Conservation (phyloP, 1,140 invertebrate genomes). For the Drosophila rufa region DNA sequence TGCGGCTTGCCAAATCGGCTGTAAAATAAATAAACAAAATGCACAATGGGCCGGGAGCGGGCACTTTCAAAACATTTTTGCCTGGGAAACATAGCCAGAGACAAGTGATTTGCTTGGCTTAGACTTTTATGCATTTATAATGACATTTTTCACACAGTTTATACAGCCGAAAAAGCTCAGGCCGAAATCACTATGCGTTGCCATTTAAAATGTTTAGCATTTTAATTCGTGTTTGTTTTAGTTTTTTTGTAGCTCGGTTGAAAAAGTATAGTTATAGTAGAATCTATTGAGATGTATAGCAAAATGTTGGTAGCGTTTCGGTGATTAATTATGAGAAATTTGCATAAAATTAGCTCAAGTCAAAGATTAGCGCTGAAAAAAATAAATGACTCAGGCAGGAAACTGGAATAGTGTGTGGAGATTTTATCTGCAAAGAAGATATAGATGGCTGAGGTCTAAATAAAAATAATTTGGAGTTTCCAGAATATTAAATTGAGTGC, state of each 20-base stretch:
- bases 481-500: neutral
- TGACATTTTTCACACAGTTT: slow-evolving; percentile 75
- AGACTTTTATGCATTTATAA: slow-evolving; percentile 67
- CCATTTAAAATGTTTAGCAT: slow-evolving; percentile 64
- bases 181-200: slow-evolving; percentile 23
- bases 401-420: slow-evolving; percentile 14
- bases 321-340: slow-evolving; percentile 44
- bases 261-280: neutral
- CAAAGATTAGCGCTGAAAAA: slow-evolving; percentile 21
- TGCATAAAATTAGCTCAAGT: slow-evolving; percentile 40
- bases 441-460: neutral
- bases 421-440: slow-evolving; percentile 2
- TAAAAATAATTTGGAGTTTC: neutral
- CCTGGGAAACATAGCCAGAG: slow-evolving; percentile 54
- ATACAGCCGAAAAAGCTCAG: slow-evolving; percentile 41
- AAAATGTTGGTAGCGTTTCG: slow-evolving; percentile 22
- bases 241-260: slow-evolving; percentile 7
- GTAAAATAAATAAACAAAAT: slow-evolving; percentile 48
- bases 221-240: slow-evolving; percentile 55
- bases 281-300: slow-evolving; percentile 30
- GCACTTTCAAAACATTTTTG: slow-evolving; percentile 63
- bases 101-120: slow-evolving; percentile 34
- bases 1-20: slow-evolving; percentile 46
- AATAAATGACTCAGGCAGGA: slow-evolving; percentile 36
- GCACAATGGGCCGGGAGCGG: slow-evolving; percentile 44